These are phyloP conservation scores for Vimba vimba DNA, from an alignment of 2,113 vertebrate genomes.

Conservation along the genomic window DNA sequence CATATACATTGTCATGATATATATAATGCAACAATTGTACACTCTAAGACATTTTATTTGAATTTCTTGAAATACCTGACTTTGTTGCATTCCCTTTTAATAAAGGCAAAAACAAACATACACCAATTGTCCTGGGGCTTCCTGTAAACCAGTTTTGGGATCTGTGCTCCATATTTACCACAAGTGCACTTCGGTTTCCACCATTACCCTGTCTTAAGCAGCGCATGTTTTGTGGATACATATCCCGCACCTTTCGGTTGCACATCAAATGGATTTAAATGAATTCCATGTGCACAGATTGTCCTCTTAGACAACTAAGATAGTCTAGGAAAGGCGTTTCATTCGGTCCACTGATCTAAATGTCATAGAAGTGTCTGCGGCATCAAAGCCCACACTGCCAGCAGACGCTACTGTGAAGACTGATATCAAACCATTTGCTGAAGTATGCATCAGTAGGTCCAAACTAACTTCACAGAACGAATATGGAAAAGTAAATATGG, in stretches of 20 bases:
- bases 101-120: neutral
- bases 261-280: neutral
- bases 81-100: neutral
- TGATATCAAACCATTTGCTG: neutral
- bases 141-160: constrained; percentile 25
- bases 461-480: neutral
- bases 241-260: neutral
- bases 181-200: constrained; percentile 71
- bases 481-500: neutral
- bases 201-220: constrained; percentile 17
- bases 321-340: constrained; percentile 1
- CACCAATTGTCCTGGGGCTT: constrained; percentile 9
- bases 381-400: neutral
- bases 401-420: neutral
- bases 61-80: constrained; percentile 11
- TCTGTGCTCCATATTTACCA: constrained; percentile 1
- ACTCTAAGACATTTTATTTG: neutral
- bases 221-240: constrained; percentile 5
- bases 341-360: constrained; percentile 32
- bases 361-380: neutral
- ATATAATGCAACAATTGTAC: neutral
- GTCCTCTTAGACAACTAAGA: constrained; percentile 19
- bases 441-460: neutral
- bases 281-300: constrained; percentile 15
- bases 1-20: neutral